A percentile compares a stretch with the other conserved stretches of the same genome.
These are phyloP conservation scores for Drosophila mercatorum DNA, from an alignment of 2,888 invertebrate genomes.

Conservation along the genomic window DNA sequence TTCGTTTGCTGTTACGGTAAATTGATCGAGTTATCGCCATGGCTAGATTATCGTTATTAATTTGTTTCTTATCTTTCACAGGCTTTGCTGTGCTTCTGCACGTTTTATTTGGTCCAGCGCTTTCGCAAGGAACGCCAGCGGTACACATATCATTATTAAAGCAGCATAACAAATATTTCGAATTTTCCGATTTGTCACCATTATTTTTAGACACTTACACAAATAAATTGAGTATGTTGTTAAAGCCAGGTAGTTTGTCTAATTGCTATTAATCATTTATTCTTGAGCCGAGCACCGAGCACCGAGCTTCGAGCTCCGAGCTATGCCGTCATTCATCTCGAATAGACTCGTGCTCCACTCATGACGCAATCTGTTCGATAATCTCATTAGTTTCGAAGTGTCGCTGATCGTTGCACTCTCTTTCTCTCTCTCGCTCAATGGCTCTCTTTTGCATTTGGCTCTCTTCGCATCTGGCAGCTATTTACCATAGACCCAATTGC, in stretches of 20 bases:
- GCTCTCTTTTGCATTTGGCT: slow-evolving; percentile 2
- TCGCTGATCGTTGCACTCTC: slow-evolving; percentile 16
- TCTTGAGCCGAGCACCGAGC: not conserved
- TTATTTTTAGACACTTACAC: slow-evolving; percentile 7
- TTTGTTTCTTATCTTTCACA: slow-evolving; percentile 32
- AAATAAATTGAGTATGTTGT: slow-evolving; percentile 13
- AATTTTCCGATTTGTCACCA: slow-evolving; percentile 5
- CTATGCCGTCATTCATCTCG: not conserved
- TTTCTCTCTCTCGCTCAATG: not conserved
- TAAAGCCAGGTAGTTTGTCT: slow-evolving; percentile 1
- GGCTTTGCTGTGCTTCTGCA: slow-evolving; percentile 67
- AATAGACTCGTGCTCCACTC: slow-evolving; percentile 24
- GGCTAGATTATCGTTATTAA: not conserved
- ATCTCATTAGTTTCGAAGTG: slow-evolving; percentile 45
- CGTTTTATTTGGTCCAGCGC: slow-evolving; percentile 70
- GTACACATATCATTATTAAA: slow-evolving; percentile 58
- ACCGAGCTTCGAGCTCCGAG: not conserved
- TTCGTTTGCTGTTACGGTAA: slow-evolving; percentile 62
- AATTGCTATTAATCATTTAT: slow-evolving; percentile 9
- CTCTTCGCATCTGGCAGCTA: slow-evolving; percentile 28
- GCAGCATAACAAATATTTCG: not conserved
- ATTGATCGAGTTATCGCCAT: slow-evolving; percentile 11
- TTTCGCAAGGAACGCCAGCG: slow-evolving; percentile 70
- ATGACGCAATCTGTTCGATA: slow-evolving; percentile 58
- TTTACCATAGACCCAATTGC: slow-evolving; percentile 36